Evolutionary conservation across 2,888 invertebrate species (phyloP).

Genomic region (Lypha dubia): DNA sequence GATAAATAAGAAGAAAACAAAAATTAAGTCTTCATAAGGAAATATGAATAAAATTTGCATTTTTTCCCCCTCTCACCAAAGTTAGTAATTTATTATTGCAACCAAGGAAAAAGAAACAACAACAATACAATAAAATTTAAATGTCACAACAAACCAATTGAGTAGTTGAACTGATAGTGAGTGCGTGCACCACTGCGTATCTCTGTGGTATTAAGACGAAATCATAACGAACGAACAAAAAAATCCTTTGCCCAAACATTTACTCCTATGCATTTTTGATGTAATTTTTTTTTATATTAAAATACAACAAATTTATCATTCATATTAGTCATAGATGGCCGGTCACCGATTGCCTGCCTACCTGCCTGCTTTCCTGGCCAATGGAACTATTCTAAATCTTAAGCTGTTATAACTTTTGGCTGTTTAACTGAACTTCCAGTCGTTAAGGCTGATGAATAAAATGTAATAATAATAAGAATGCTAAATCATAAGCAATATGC

Average conservation of each 20-base stretch:
- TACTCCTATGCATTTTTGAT: constrained; percentile 6
- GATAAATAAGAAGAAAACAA: background rate
- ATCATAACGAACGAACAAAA: constrained; percentile 34
- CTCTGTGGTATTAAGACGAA: constrained; percentile 4
- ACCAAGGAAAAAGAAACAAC: background rate
- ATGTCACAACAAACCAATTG: constrained; percentile 69
- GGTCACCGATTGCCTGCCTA: constrained; percentile 42
- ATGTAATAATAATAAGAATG: constrained; percentile 38
- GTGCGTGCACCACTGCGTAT: constrained; percentile 2
- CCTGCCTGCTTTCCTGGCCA: too few relatives aligned
- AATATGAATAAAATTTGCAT: constrained; percentile 60
- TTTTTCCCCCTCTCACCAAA: background rate
- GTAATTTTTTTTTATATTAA: constrained; percentile 51
- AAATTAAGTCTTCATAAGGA: constrained; percentile 3
- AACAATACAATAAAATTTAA: constrained; percentile 45
- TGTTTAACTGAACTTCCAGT: constrained; percentile 23
- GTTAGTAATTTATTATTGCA: background rate
- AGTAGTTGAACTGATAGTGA: constrained; percentile 4
- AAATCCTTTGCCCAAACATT: constrained; percentile 45
- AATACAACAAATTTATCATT: constrained; percentile 57
- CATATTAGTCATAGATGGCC: constrained; percentile 68
- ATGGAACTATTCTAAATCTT: constrained; percentile 23
- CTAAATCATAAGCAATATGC: constrained; percentile 34
- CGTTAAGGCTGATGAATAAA: constrained; percentile 23
- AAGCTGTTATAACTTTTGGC: constrained; percentile 38